A percentile compares a stretch with the other conserved stretches of the same genome.
phyloP scores from a whole-genome alignment of 2,888 invertebrate genomes.

The Nysson spinosus region DNA sequence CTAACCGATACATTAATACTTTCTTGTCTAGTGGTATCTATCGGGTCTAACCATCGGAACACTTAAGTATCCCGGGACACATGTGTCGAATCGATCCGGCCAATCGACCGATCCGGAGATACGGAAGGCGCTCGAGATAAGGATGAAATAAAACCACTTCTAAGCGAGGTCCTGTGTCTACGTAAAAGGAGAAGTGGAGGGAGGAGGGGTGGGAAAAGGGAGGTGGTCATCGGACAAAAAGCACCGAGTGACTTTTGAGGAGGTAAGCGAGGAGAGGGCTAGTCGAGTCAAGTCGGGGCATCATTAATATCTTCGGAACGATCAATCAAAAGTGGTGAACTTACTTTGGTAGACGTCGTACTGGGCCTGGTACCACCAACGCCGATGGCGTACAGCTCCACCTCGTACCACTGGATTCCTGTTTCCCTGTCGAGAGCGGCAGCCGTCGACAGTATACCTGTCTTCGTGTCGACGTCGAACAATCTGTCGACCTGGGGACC shows the following conservation, averaged over 20 bases:
- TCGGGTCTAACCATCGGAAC: too few relatives aligned
- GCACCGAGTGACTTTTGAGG: conserved; percentile 52
- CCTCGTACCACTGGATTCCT: conserved; percentile 89
- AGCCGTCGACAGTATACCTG: conserved; percentile 92
- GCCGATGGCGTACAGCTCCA: conserved; percentile 91
- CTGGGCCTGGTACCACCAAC: conserved; percentile 83
- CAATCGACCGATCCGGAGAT: too few relatives aligned
- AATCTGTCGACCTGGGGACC: conserved; percentile 90
- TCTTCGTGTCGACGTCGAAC: conserved; percentile 93
- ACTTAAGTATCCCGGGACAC: too few relatives aligned
- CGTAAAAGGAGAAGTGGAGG: conserved; percentile 3
- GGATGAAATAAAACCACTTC: too few relatives aligned
- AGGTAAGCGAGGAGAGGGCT: too few relatives aligned
- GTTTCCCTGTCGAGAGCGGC: conserved; percentile 90
- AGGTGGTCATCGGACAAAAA: conserved; percentile 40
- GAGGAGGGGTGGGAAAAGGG: conserved; percentile 3
- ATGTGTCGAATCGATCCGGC: too few relatives aligned
- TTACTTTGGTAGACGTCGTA: conserved; percentile 91
- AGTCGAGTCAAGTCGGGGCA: conserved; percentile 26
- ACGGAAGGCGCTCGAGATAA: too few relatives aligned
- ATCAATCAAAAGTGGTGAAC: conserved; percentile 64
- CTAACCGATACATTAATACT: too few relatives aligned
- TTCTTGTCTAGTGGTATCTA: too few relatives aligned
- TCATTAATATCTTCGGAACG: conserved; percentile 57
- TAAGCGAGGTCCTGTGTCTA: background rate